Base-by-base conservation (phyloP, 2,888 invertebrate species). In the Noctua comes region DNA sequence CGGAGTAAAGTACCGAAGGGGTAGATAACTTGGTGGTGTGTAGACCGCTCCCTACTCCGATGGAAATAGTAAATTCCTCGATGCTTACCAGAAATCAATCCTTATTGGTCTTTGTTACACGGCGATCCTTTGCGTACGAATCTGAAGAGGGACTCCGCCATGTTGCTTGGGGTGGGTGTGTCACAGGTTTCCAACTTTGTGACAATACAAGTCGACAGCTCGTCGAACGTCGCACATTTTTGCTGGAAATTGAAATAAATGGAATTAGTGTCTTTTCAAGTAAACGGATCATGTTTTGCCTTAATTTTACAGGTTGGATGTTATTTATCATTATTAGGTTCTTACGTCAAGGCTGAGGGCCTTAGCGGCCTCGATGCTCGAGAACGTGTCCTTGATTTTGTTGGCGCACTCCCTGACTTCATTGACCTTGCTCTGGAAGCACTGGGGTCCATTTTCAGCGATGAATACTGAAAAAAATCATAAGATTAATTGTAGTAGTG, bases 121-220 rank as follows among this genome's bases (percentile, higher is more conserved):
- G 98, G 98, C 1, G 98, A 97, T 77, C 97, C 97, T 90, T 97
- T 98, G 89, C 97, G 97, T 13, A 98, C 97, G 91, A 97, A 98
- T 84, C 97, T 97, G 91, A 98, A 98, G 77, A 98, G 96, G 0
- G 98, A 97, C 82, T 98, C 98, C 0, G 98, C 97, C 90, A 98
- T 98, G 94, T 98, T 98, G 51, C 97, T 98, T 0, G 98, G 98
- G 0, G 98, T 98, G 11, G 98, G 98, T 69, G 98, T 98, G 0
- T 94, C 91, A 90, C 98, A 98, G 10, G 95, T 96, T 90, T 98
- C 98, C 76, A 98, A 90, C 16, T 97, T 97, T 1, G 88, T 93
- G 54, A 98, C 98, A 0, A 97, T 92, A 89, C 98, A 98, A 0
- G 88, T 71, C 76, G 97, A 96, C 36, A 98, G 88, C 68, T 94